Evolutionary conservation across 1,140 invertebrate genomes (phyloP).

Genomic region (Orchesella cincta): DNA sequence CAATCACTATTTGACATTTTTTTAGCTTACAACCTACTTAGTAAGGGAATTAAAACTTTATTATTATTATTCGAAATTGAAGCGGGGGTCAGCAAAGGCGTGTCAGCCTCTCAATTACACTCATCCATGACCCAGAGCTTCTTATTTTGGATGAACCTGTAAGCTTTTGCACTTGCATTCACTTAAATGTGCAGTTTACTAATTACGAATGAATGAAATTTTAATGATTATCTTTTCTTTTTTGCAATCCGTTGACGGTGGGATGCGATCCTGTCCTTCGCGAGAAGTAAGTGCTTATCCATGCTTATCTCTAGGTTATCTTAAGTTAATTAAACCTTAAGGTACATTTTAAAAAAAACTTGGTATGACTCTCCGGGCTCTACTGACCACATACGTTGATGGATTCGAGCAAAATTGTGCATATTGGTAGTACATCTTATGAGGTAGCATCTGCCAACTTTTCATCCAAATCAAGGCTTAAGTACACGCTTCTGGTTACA

Average conservation of each 20-base stretch:
- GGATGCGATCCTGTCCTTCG: slow-evolving; percentile 2
- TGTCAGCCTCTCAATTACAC: not conserved
- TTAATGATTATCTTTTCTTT: not conserved
- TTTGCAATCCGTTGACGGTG: slow-evolving; percentile 5
- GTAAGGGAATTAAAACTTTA: not conserved
- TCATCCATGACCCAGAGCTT: slow-evolving; percentile 20
- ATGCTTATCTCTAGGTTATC: too few species aligned
- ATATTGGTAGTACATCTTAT: too few species aligned
- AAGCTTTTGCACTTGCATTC: too few species aligned
- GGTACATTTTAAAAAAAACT: too few species aligned
- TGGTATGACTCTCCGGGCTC: too few species aligned
- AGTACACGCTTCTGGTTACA: too few species aligned
- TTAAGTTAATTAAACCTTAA: too few species aligned
- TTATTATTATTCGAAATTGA: not conserved
- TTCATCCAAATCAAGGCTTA: too few species aligned
- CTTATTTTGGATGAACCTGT: slow-evolving; percentile 23
- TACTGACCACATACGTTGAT: too few species aligned
- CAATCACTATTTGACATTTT: not conserved
- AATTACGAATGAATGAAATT: not conserved
- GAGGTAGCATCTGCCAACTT: too few species aligned
- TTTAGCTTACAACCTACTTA: too few species aligned
- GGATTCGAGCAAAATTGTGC: too few species aligned
- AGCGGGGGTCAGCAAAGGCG: slow-evolving; percentile 13
- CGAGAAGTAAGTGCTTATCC: slow-evolving; percentile 24
- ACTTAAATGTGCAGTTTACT: not conserved